Base-by-base conservation (phyloP, 2,797 vertebrate genomes). In the Fistularia commersonii region DNA sequence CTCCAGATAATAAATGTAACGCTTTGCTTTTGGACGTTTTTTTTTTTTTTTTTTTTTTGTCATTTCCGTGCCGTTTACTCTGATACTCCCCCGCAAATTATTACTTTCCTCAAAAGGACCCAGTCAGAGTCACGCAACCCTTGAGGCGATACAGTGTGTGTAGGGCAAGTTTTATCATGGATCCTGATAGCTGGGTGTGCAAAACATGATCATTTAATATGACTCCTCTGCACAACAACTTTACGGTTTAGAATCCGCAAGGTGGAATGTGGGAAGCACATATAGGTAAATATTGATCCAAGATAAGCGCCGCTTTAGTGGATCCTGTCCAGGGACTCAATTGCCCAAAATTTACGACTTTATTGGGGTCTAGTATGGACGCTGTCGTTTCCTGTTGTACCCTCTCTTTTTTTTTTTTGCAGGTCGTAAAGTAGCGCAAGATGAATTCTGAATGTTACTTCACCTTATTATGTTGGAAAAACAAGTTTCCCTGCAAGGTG, bases 271-370 rank as follows among this genome's bases (percentile, higher is more conserved):
- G 56, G 64, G 54, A 69, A 72, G 63, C 60, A 46, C 54, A 39
- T 42, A 51, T 61, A 82, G 80, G 83, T 79, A 80, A 89, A 88
- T 83, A 85, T 89, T 89, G 82, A 81, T 63, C 44, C 44, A 54
- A 81, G 88, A 89, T 88, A 88, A 83, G 78, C 70, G 57, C 2
- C 23, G 23, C 2, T 23, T 69, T 53, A 69, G 58, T 76, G 69
- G 77, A 66, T 45, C 55, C 66, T 66, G 74, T 65, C 37, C 63
- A 57, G 23, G 57, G 69, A 46, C 47, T 69, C 69, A 72, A 67
- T 60, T 64, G 56, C 23, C 23, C 23, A 23, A 23, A 23, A 23
- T 87, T 77, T 84, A 87, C 75, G 76, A 57, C 69, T 54, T 57
- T 49, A 61, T 55, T 45, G 56, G 51, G 64, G 60, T 45, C 47